phyloP scores from a whole-genome alignment of 2,888 invertebrate genomes.

The Cecidostiba fungosa region DNA sequence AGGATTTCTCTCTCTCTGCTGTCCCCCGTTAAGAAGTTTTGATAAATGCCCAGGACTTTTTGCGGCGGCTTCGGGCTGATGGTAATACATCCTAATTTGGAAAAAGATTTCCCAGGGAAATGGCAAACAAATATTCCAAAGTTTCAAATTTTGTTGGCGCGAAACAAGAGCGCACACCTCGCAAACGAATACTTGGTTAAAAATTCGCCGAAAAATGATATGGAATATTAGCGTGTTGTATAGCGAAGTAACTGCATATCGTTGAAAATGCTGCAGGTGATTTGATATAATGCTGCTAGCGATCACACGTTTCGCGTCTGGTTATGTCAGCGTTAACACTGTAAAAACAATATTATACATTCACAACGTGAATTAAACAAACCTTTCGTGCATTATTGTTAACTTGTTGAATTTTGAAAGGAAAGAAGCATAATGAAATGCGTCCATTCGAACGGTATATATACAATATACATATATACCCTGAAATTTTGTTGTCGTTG shows the following conservation, averaged over 20 bases:
- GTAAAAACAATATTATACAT: too few species aligned
- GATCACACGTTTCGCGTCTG: too few species aligned
- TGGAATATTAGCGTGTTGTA: too few species aligned
- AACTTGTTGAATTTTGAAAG: neutral
- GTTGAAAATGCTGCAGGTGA: too few species aligned
- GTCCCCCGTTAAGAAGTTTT: neutral
- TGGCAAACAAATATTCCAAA: neutral
- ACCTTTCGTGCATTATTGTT: neutral
- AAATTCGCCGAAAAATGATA: too few species aligned
- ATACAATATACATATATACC: neutral
- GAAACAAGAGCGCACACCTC: too few species aligned
- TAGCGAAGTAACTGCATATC: too few species aligned
- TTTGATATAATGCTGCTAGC: too few species aligned
- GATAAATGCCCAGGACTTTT: conserved; percentile 3
- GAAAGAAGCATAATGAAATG: neutral
- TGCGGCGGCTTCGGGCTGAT: neutral
- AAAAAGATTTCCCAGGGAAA: neutral
- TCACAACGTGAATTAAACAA: too few species aligned
- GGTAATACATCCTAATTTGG: neutral
- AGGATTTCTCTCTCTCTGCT: neutral
- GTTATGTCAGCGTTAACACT: too few species aligned
- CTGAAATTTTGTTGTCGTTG: too few species aligned
- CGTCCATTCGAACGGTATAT: neutral
- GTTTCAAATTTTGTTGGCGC: neutral
- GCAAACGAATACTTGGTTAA: too few species aligned